Percentiles rank a stretch among this genome's conserved stretches.
phyloP scores from a whole-genome alignment of 2,113 vertebrate genomes.

The Heterochromis multidens region DNA sequence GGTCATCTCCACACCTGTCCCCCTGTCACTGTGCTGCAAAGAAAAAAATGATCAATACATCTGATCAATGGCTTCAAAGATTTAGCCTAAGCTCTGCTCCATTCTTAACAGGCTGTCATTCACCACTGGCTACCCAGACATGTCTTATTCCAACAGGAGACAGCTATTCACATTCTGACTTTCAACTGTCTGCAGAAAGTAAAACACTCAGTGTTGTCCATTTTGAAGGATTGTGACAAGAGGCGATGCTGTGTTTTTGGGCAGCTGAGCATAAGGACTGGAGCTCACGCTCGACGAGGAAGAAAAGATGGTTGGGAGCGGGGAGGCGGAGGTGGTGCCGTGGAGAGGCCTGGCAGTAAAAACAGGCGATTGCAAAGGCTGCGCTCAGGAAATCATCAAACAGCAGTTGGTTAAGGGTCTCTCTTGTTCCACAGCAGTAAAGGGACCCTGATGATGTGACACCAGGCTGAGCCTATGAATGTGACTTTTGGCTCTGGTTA shows the following conservation, averaged over 20 bases:
- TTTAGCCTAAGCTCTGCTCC: constrained; percentile 50
- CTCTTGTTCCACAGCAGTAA: constrained; percentile 63
- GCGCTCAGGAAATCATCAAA: constrained; percentile 69
- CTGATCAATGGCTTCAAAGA: constrained; percentile 60
- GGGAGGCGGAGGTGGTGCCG: background rate
- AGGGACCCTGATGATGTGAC: constrained; percentile 66
- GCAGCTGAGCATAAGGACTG: background rate
- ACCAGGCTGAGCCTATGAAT: constrained; percentile 69
- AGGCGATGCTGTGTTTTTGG: constrained; percentile 18
- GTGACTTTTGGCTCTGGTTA: constrained; percentile 70
- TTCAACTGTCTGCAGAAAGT: constrained; percentile 29
- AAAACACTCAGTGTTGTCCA: constrained; percentile 33
- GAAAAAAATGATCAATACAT: constrained; percentile 60
- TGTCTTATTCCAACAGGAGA: constrained; percentile 51
- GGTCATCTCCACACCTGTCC: constrained; percentile 48
- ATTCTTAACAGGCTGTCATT: constrained; percentile 63
- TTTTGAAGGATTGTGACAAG: constrained; percentile 44
- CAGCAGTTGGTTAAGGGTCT: constrained; percentile 71
- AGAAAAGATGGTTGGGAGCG: background rate
- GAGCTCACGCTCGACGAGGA: background rate
- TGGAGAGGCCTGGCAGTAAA: constrained; percentile 25
- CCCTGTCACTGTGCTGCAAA: constrained; percentile 1
- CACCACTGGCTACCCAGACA: constrained; percentile 30
- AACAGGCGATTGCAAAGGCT: constrained; percentile 44
- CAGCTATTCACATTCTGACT: constrained; percentile 45